phyloP scores from a whole-genome alignment of 2,113 vertebrate genomes.

The Tichodroma muraria region DNA sequence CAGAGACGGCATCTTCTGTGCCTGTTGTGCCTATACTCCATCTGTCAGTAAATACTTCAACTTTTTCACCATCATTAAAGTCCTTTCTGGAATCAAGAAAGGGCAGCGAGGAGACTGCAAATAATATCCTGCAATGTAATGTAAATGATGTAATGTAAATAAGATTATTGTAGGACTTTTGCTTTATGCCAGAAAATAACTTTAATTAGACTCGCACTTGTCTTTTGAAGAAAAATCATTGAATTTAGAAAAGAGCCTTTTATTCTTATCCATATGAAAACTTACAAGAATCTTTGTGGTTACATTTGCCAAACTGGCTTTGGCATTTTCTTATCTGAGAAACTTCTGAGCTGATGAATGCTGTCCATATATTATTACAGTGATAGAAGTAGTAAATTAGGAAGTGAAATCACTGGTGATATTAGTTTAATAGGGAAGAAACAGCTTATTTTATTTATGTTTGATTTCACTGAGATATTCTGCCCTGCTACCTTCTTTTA shows the following conservation, averaged over 20 bases:
- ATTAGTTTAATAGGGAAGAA: not conserved
- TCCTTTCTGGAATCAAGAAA: not conserved
- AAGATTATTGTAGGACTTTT: not conserved
- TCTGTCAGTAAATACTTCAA: not conserved
- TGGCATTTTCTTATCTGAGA: not conserved
- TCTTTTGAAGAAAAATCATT: not conserved
- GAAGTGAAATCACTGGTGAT: not conserved
- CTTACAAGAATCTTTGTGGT: not conserved
- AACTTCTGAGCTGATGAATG: not conserved
- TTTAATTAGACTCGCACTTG: not conserved
- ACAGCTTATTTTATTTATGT: not conserved
- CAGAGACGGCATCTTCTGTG: not conserved
- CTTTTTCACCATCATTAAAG: not conserved
- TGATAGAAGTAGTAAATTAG: not conserved
- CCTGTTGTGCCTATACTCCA: not conserved
- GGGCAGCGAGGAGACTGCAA: not conserved
- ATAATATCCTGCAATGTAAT: not conserved
- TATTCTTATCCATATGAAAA: conserved; percentile 19
- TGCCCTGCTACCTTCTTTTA: not conserved
- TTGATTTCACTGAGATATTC: not conserved
- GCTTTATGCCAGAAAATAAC: not conserved
- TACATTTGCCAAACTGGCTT: not conserved
- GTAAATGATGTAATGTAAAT: not conserved
- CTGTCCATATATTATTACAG: not conserved
- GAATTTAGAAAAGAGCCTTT: not conserved